Base-by-base conservation (phyloP, 2,888 invertebrate genomes). In the Hemistola chrysoprasaria region DNA sequence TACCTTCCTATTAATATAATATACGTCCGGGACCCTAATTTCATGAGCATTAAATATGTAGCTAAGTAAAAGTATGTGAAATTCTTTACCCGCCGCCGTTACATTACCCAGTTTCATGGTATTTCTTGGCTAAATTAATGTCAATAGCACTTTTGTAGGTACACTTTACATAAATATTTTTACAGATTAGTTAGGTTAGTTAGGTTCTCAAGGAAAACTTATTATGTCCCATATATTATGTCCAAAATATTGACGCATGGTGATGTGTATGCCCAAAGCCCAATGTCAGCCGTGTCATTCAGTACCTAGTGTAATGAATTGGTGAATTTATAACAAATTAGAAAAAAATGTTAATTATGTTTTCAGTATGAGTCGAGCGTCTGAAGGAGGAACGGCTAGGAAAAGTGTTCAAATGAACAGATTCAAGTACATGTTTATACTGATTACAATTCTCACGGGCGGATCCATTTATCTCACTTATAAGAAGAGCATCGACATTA, bases 381-480 rank as follows among this genome's bases (percentile, higher is more conserved):
- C 10, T 26, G 26, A 29, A 47, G 34, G 8, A 29, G 39, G 8
- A 51, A 36, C 27, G 32, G 35, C 30, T 27, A 28, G 29, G 29
- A 55, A 38, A 29, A 36, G 11, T 29, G 23, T 33, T 22, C 50
- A 48, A 42, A 38, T 49, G 16, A 41, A 53, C 56, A 45, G 56
- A 25, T 59, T 65, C 29, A 65, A 58, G 23, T 70, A 62, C 44
- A 49, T 70, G 16, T 63, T 76, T 11, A 42, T 71, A 4, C 26
- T 62, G 8, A 56, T 61, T 8, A 58, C 58, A 5, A 33, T 70
- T 25, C 56, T 69, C 29, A 59, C 60, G 4, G 59, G 49, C 8
- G 59, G 61, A 35, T 64, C 66, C 32, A 27, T 76, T 7, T 41
- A 72, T 8, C 36, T 75, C 11, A 32, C 29, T 8, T 39, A 29